Percentiles rank a stretch among this genome's conserved stretches.
Evolutionary conservation across 53 echinoderm and acorn worm species (phyloP).

Genomic region (Apostichopus leukothele): DNA sequence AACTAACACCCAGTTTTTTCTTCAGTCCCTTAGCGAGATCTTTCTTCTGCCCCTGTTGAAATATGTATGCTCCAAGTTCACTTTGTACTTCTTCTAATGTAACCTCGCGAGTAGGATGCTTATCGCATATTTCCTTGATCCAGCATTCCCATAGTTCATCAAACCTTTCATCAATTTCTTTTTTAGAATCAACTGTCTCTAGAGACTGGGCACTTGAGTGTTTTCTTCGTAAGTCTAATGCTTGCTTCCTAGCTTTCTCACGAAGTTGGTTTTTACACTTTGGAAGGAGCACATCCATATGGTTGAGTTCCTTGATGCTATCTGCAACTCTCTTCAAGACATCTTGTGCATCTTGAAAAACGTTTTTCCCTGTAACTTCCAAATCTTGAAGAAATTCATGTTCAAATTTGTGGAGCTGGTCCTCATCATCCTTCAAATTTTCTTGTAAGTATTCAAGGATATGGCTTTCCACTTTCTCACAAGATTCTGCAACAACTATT

Average conservation of each 20-base stretch:
- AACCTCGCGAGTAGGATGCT: not conserved
- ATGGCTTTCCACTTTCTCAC: not conserved
- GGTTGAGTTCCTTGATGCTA: slow-evolving; percentile 6
- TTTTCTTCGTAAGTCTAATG: not conserved
- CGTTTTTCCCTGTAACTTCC: not conserved
- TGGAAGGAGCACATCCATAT: slow-evolving; percentile 28
- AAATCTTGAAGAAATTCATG: slow-evolving; percentile 34
- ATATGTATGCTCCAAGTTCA: slow-evolving; percentile 8
- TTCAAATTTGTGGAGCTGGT: slow-evolving; percentile 26
- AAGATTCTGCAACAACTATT: not conserved
- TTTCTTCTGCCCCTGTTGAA: not conserved
- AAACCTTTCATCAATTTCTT: slow-evolving; percentile 20
- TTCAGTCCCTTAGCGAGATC: slow-evolving; percentile 33
- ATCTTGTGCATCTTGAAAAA: not conserved
- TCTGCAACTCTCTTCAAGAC: not conserved
- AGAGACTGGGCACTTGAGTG: not conserved
- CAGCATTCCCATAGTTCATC: slow-evolving; percentile 17
- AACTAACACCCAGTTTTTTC: not conserved
- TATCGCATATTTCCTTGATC: slow-evolving; percentile 32
- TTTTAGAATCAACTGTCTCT: not conserved
- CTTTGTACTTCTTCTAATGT: not conserved
- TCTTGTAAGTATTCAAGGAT: slow-evolving; percentile 1
- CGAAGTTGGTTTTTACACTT: slow-evolving; percentile 37
- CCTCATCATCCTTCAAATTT: slow-evolving; percentile 20
- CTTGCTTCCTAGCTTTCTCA: slow-evolving; percentile 5